Conservation (phyloP, 2,113 vertebrate species). For the Daubentonia madagascariensis region DNA sequence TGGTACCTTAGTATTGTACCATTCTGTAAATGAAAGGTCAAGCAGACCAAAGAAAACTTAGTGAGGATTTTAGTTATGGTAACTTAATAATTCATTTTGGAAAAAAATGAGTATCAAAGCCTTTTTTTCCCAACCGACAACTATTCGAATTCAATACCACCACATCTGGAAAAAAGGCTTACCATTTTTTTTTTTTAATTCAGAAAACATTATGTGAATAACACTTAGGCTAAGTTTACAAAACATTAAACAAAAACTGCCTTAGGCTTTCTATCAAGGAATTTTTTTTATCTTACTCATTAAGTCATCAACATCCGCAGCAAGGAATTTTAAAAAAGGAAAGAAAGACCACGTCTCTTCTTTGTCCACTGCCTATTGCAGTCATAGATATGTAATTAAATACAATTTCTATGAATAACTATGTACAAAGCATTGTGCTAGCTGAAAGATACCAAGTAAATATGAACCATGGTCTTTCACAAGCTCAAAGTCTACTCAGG, state of each 20-base stretch:
- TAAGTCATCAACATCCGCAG: too few relatives aligned
- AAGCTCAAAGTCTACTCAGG: background rate
- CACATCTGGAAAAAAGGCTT: background rate
- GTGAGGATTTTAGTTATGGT: background rate
- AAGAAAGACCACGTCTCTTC: background rate
- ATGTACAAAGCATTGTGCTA: background rate
- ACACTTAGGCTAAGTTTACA: background rate
- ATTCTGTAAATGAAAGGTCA: constrained; percentile 12
- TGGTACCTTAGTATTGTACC: background rate
- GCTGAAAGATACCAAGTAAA: background rate
- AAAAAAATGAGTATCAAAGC: background rate
- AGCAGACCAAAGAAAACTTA: constrained; percentile 3
- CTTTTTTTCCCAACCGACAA: background rate
- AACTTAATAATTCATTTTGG: background rate
- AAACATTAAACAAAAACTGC: background rate
- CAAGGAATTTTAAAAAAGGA: background rate
- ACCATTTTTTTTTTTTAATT: background rate
- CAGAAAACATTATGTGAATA: background rate
- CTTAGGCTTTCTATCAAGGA: background rate
- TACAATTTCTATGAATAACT: background rate
- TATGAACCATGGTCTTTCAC: background rate
- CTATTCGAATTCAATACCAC: background rate
- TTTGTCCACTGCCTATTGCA: background rate
- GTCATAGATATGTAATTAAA: background rate
- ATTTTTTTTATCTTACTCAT: background rate